Percentiles rank a stretch among this genome's conserved stretches.
Conservation (phyloP, 2,797 vertebrate species). For the Rhabdomys pumilio region DNA sequence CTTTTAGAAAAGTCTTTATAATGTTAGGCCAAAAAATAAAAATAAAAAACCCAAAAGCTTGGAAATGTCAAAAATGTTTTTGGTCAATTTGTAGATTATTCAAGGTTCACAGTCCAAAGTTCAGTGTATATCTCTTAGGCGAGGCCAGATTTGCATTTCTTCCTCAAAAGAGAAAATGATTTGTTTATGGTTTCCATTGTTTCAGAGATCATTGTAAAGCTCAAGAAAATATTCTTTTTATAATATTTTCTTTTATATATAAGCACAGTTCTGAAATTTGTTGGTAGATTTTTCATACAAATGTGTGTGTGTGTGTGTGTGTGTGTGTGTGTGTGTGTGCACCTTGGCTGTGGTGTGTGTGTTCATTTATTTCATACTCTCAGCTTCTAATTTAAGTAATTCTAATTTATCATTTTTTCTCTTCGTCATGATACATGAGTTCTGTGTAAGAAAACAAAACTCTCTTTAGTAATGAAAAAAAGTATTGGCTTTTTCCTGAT, state of each 20-base stretch:
- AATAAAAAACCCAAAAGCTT: neutral
- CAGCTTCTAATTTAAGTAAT: conserved; percentile 53
- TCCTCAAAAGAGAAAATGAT: neutral
- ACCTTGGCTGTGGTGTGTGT: too few species aligned
- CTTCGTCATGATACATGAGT: conserved; percentile 21
- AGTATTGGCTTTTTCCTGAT: conserved; percentile 13
- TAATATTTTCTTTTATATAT: neutral
- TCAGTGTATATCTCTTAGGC: neutral
- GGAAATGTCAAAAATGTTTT: conserved; percentile 24
- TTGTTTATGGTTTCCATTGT: neutral
- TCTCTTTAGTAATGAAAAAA: conserved; percentile 29
- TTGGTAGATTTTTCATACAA: conserved; percentile 37
- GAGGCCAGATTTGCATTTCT: neutral
- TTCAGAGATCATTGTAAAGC: neutral
- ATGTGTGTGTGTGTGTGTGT: neutral
- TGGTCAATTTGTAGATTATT: neutral
- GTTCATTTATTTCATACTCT: neutral
- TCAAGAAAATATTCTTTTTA: conserved; percentile 51
- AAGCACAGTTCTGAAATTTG: conserved; percentile 23
- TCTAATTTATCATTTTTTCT: neutral
- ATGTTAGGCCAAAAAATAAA: neutral
- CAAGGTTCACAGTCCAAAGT: neutral
- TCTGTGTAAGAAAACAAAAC: conserved; percentile 13
- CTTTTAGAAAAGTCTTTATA: conserved; percentile 10
- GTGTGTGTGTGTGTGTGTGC: neutral